Conservation (phyloP, 2,797 vertebrate species). For the Pygocentrus nattereri region DNA sequence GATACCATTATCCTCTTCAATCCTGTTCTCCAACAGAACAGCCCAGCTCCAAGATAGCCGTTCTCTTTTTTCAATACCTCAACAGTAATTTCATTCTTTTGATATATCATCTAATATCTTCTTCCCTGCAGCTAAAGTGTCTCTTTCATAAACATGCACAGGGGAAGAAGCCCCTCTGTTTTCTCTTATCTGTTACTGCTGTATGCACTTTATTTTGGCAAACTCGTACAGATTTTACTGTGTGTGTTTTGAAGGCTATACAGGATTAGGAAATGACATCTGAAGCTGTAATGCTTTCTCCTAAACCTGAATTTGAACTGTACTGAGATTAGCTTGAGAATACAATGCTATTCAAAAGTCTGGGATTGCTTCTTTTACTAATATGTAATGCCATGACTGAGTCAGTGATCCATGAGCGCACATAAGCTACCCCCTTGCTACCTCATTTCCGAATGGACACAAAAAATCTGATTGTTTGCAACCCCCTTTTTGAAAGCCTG, state of each 20-base stretch:
- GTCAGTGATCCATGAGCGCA: too few species aligned
- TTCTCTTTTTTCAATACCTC: constrained; percentile 12
- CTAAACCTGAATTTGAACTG: neutral
- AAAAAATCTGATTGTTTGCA: too few species aligned
- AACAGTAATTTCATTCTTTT: constrained; percentile 37
- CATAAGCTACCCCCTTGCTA: too few species aligned
- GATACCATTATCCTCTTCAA: constrained; percentile 36
- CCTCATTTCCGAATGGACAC: too few species aligned
- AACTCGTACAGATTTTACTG: neutral
- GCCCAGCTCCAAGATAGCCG: neutral
- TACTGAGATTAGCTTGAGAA: neutral
- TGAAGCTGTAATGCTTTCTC: neutral
- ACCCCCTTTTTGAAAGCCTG: too few species aligned
- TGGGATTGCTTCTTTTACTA: neutral
- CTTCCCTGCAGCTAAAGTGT: constrained; percentile 9
- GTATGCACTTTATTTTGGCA: neutral
- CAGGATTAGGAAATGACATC: neutral
- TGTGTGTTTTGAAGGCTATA: neutral
- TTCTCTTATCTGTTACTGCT: neutral
- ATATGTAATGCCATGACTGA: too few species aligned
- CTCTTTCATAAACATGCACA: constrained; percentile 22
- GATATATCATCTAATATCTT: constrained; percentile 37
- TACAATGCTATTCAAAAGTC: too few species aligned
- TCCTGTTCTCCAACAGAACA: constrained; percentile 28
- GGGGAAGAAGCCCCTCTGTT: neutral